Conservation (phyloP, 2,797 vertebrate genomes). For the Spea hammondii region DNA sequence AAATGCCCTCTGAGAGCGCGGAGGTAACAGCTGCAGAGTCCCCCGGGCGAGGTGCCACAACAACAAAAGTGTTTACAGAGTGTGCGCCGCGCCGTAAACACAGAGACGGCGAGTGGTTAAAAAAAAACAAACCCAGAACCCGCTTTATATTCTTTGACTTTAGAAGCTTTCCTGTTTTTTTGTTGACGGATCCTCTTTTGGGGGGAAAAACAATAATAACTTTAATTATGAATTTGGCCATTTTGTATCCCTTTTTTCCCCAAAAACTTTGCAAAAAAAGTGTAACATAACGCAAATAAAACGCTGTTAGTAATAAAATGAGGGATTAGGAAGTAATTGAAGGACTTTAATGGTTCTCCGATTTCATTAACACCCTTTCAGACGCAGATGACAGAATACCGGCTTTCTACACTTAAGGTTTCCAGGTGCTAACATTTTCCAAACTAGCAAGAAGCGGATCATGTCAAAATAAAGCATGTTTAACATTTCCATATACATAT, state of each 20-base stretch:
- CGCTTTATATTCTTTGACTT: too few relatives aligned
- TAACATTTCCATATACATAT: constrained; percentile 39
- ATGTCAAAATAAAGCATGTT: constrained; percentile 51
- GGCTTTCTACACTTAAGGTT: constrained; percentile 33
- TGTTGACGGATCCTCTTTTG: too few relatives aligned
- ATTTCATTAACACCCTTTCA: constrained; percentile 50
- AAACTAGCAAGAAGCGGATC: constrained; percentile 42
- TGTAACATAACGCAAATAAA: too few relatives aligned
- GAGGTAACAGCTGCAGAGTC: constrained; percentile 63
- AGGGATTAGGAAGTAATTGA: too few relatives aligned
- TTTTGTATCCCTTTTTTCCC: too few relatives aligned
- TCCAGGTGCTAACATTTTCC: constrained; percentile 41
- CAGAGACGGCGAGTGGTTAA: background rate
- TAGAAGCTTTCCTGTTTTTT: too few relatives aligned
- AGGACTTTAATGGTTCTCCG: background rate
- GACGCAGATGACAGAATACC: constrained; percentile 26
- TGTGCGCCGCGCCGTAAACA: constrained; percentile 18
- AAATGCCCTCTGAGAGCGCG: constrained; percentile 61
- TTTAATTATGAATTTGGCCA: too few relatives aligned
- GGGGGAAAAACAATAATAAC: too few relatives aligned
- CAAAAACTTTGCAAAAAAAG: too few relatives aligned
- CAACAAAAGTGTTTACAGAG: constrained; percentile 65
- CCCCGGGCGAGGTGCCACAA: constrained; percentile 58
- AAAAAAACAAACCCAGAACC: too few relatives aligned
- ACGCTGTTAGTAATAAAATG: too few relatives aligned